Percentiles rank a stretch among this genome's conserved stretches.
phyloP scores from a whole-genome alignment of 2,888 invertebrate species.

The Heteromurus nitidus region DNA sequence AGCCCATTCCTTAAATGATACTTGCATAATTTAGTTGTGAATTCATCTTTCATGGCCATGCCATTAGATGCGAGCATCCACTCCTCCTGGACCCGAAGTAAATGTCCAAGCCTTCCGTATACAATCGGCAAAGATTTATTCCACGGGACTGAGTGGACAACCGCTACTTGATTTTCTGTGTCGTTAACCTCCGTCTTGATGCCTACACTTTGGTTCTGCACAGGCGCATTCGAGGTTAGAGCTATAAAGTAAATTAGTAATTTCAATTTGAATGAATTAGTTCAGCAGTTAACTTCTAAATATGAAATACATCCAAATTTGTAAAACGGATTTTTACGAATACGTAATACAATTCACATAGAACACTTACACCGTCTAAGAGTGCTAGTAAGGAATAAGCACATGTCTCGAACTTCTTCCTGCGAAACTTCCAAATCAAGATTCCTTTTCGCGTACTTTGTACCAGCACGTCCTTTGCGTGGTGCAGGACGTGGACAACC shows the following conservation, averaged over 20 bases:
- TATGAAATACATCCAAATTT: too few relatives aligned
- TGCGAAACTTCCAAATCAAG: constrained; percentile 36
- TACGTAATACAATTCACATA: too few relatives aligned
- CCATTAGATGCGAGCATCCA: neutral
- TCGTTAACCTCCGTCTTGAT: too few relatives aligned
- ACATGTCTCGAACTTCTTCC: constrained; percentile 44
- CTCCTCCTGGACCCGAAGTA: neutral
- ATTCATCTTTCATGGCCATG: neutral
- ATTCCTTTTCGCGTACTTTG: constrained; percentile 19
- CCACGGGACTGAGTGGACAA: too few relatives aligned
- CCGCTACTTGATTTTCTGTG: too few relatives aligned
- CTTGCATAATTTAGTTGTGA: neutral
- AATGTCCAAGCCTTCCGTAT: neutral
- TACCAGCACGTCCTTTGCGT: constrained; percentile 37
- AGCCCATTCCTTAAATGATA: neutral
- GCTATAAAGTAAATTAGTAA: neutral
- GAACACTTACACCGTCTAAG: constrained; percentile 32
- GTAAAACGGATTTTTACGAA: too few relatives aligned
- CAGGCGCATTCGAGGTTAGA: neutral
- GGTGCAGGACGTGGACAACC: constrained; percentile 59
- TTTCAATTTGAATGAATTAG: neutral
- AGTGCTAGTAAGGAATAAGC: constrained; percentile 28
- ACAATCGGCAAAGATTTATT: too few relatives aligned
- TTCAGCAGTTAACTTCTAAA: too few relatives aligned
- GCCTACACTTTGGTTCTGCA: neutral